Evolutionary conservation across 1,140 invertebrate genomes (phyloP).

Genomic region (Cepaea nemoralis): DNA sequence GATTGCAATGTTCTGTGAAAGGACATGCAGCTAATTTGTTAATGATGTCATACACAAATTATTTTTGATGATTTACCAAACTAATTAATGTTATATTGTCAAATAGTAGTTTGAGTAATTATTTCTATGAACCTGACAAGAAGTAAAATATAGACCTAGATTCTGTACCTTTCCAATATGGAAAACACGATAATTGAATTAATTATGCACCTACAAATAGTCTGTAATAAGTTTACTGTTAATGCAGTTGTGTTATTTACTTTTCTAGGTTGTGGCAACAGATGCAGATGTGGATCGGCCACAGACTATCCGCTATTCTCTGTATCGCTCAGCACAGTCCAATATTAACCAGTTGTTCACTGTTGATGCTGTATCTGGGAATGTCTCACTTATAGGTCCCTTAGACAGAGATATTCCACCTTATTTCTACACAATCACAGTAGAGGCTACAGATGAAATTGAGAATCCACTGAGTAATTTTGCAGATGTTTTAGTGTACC

Average conservation of each 20-base stretch:
- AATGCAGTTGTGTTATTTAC: neutral
- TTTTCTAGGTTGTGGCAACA: slow-evolving; percentile 23
- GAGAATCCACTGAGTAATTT: neutral
- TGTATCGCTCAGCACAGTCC: neutral
- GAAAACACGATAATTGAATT: too few relatives aligned
- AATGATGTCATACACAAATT: too few relatives aligned
- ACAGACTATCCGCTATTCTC: slow-evolving; percentile 23
- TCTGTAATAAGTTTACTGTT: too few relatives aligned
- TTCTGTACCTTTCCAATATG: too few relatives aligned
- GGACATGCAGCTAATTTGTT: too few relatives aligned
- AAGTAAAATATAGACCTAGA: too few relatives aligned
- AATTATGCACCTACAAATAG: too few relatives aligned
- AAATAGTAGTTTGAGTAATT: too few relatives aligned
- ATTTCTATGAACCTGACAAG: too few relatives aligned
- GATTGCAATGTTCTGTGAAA: too few relatives aligned
- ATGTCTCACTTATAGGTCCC: slow-evolving; percentile 20
- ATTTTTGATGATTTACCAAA: too few relatives aligned
- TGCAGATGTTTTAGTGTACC: slow-evolving; percentile 4
- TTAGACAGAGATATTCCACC: slow-evolving; percentile 21
- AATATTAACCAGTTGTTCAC: neutral
- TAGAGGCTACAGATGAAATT: slow-evolving; percentile 13
- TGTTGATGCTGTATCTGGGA: slow-evolving; percentile 1
- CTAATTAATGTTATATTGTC: too few relatives aligned
- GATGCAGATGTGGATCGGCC: slow-evolving; percentile 9
- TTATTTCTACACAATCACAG: slow-evolving; percentile 5